Evolutionary conservation across 2,888 invertebrate species (phyloP).

Genomic region (Tineola bisselliella): DNA sequence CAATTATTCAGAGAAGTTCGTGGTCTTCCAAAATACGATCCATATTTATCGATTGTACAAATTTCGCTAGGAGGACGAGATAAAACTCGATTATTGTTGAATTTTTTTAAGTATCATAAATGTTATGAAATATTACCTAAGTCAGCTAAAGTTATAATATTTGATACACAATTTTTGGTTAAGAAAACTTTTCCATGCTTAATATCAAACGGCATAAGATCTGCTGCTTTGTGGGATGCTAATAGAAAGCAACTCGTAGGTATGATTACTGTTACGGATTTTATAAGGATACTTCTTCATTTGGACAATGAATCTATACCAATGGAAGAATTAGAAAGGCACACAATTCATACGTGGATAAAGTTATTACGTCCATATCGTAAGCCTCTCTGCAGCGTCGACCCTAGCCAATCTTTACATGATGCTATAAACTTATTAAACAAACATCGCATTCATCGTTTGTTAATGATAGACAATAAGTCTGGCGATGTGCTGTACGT

Average conservation of each 20-base stretch:
- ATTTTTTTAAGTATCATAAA: conserved; percentile 62
- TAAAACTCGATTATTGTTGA: conserved; percentile 54
- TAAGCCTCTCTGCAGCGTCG: conserved; percentile 48
- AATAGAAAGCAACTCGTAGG: conserved; percentile 53
- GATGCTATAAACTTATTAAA: conserved; percentile 56
- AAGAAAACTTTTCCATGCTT: conserved; percentile 59
- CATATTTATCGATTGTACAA: conserved; percentile 61
- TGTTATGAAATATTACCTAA: conserved; percentile 62
- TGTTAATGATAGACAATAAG: conserved; percentile 50
- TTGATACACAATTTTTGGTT: conserved; percentile 59
- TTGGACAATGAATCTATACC: conserved; percentile 50
- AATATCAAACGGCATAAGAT: conserved; percentile 58
- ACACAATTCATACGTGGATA: conserved; percentile 57
- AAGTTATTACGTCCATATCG: conserved; percentile 48
- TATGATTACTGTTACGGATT: conserved; percentile 62
- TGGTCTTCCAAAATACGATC: conserved; percentile 58
- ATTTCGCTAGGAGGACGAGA: conserved; percentile 60
- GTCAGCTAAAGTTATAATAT: conserved; percentile 62
- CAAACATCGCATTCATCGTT: conserved; percentile 54
- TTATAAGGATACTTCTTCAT: conserved; percentile 53
- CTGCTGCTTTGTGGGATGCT: conserved; percentile 60
- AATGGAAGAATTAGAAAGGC: conserved; percentile 55
- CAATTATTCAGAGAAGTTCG: conserved; percentile 59
- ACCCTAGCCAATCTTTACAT: conserved; percentile 56
- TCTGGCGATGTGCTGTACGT: conserved; percentile 57